Evolutionary conservation across 30 jellyfish, hydroid and myxozoan genomes (phyloP), one percentile per base, ranked within the genome.

Genomic region (Catostylus mosaicus): DNA sequence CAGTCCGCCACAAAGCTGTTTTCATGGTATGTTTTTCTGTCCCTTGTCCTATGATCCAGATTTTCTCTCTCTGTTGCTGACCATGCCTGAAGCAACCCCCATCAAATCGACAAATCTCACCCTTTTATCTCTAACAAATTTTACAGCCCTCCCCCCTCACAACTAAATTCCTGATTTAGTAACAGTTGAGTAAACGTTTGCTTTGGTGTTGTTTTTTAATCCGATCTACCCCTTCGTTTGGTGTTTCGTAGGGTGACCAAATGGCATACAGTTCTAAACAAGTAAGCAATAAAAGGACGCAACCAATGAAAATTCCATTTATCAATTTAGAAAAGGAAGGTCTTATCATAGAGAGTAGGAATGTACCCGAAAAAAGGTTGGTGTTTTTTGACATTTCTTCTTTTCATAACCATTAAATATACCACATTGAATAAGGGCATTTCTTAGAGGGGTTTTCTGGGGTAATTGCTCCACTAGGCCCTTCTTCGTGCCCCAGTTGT

Each of bases 1-100:
- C 94, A 23, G 99, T 88, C 6, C 66, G 99, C 68, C 80, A 89
- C 59, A 94, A 88, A 78, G 99, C 99, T 16, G 99, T 97, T 3
- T 43, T 81, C 27, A 77, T 97, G 95, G 99, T 88, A 67, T 79
- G 90, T 7, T 40, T 14, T 40, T 40, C 54, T 5, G 7, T 40
- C 14, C 11, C 54, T 40, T 14, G 11, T 40, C 14, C 54, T 40
- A 40, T 40, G 7, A 14, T 40, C 54, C 54, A 40, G 54, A 40
- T 14, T 7, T 40, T 14, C 7, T 14, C 54, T 14, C 54, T 40
- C 7, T 40, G 54, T 14, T 40, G 11, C 54, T 14, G 7, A 7
- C n/a, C n/a, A n/a, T n/a, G n/a, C n/a, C n/a, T n/a, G n/a, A n/a
- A n/a, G n/a, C n/a, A n/a, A n/a, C n/a, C n/a, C n/a, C n/a, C n/a